These are phyloP conservation scores for Drosophila yakuba DNA, from an alignment of 1,140 invertebrate genomes.

Conservation along the genomic window DNA sequence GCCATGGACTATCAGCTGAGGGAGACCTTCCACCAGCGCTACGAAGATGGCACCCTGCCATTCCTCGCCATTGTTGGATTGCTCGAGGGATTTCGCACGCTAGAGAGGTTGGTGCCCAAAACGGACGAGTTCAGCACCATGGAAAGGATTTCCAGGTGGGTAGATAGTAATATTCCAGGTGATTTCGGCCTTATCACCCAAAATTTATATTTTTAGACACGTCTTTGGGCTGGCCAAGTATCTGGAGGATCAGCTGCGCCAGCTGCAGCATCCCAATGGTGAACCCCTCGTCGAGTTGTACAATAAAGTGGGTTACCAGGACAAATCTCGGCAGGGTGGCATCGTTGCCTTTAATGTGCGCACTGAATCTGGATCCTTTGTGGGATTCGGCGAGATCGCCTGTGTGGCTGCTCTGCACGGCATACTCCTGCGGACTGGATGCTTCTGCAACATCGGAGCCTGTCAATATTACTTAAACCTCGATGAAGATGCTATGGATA, in stretches of 20 bases:
- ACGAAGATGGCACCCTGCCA: conserved; percentile 97
- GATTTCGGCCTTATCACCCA: too few species aligned
- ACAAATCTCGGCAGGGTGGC: conserved; percentile 90
- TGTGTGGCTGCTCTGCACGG: conserved; percentile 94
- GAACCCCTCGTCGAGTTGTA: conserved; percentile 90
- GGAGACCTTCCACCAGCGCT: conserved; percentile 89
- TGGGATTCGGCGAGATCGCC: conserved; percentile 96
- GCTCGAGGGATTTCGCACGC: conserved; percentile 91
- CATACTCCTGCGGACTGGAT: conserved; percentile 95
- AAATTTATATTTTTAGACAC: conserved; percentile 87
- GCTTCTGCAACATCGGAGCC: conserved; percentile 98
- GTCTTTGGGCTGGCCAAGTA: conserved; percentile 92
- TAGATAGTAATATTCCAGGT: not conserved
- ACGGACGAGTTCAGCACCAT: conserved; percentile 84
- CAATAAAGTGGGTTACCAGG: conserved; percentile 88
- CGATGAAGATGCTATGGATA: conserved; percentile 88
- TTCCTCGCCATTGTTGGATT: conserved; percentile 94
- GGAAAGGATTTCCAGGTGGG: conserved; percentile 86
- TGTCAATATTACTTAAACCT: conserved; percentile 93
- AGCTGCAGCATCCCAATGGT: conserved; percentile 91
- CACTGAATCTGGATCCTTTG: conserved; percentile 90
- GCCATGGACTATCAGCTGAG: conserved; percentile 90
- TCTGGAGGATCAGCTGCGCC: conserved; percentile 88
- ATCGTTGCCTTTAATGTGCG: conserved; percentile 96
- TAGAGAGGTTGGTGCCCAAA: conserved; percentile 86